Conservation (phyloP, 2,113 vertebrate species). For the Anser brachyrhynchus region DNA sequence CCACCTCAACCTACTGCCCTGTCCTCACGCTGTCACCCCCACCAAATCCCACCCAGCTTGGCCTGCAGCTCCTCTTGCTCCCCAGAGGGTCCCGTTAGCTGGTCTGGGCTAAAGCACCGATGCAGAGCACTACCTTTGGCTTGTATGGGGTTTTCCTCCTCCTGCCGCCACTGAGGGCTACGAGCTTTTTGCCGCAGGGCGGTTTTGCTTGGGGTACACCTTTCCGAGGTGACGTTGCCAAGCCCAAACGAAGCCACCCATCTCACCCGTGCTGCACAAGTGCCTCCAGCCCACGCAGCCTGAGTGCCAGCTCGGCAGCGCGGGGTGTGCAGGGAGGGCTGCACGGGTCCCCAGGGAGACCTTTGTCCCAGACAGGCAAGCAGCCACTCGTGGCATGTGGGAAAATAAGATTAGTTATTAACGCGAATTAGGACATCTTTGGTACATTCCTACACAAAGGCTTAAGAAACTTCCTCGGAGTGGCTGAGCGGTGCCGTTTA, state of each 20-base stretch:
- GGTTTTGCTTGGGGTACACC: too few relatives aligned
- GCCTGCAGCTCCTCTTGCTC: background rate
- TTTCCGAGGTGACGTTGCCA: background rate
- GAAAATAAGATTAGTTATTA: constrained; percentile 58
- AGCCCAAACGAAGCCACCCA: background rate
- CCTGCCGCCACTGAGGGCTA: rapidly evolving
- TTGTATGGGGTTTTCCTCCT: background rate
- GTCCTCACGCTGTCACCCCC: background rate
- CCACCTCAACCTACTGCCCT: background rate
- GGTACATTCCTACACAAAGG: constrained; percentile 37
- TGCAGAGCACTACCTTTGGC: rapidly evolving
- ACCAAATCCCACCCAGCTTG: rapidly evolving
- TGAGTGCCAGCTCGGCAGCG: background rate
- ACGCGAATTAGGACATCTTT: constrained; percentile 14
- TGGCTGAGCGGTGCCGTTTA: constrained; percentile 11
- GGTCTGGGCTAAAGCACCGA: background rate
- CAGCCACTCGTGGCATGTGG: background rate
- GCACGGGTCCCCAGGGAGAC: background rate
- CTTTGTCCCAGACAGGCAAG: background rate
- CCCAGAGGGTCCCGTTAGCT: background rate
- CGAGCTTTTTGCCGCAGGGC: background rate
- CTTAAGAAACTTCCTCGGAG: background rate
- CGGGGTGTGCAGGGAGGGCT: background rate
- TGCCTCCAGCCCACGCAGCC: background rate
- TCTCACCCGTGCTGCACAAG: background rate